Percentiles rank a stretch among this genome's conserved stretches.
Conservation (phyloP, 2,797 vertebrate genomes). For the Spondyliosoma cantharus region DNA sequence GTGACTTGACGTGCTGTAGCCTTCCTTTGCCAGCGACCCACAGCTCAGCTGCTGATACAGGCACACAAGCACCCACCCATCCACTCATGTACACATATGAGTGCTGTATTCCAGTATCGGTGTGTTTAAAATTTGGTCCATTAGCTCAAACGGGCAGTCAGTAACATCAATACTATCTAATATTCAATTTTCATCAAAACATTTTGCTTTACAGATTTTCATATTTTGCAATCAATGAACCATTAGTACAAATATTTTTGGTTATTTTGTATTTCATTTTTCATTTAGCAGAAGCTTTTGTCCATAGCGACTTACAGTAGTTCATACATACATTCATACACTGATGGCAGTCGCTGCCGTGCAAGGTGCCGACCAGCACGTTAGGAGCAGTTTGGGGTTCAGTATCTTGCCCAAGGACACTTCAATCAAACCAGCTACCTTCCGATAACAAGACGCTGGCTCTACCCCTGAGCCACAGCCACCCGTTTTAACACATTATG, state of each 20-base stretch:
- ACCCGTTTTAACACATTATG: too few species aligned
- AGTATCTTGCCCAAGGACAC: too few species aligned
- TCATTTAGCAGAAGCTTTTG: not conserved
- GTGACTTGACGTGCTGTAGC: slow-evolving; percentile 56
- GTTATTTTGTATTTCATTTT: not conserved
- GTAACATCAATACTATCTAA: not conserved
- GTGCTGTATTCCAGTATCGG: not conserved
- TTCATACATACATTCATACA: too few species aligned
- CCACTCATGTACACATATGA: not conserved
- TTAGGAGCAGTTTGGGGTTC: too few species aligned
- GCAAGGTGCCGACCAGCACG: too few species aligned
- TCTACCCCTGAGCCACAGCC: too few species aligned
- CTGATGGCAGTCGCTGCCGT: too few species aligned
- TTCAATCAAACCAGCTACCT: too few species aligned
- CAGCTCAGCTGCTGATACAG: slow-evolving; percentile 4
- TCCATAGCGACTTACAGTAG: too few species aligned
- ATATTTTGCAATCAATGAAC: not conserved
- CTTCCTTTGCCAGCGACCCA: slow-evolving; percentile 16
- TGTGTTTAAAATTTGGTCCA: not conserved
- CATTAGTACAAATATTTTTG: too few species aligned
- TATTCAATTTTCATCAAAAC: not conserved
- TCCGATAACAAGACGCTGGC: too few species aligned
- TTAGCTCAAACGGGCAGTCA: not conserved
- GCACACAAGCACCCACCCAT: not conserved
- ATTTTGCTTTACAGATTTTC: not conserved